Evolutionary conservation across 2,888 invertebrate species (phyloP).

Genomic region (Lamellibrachia satsuma): DNA sequence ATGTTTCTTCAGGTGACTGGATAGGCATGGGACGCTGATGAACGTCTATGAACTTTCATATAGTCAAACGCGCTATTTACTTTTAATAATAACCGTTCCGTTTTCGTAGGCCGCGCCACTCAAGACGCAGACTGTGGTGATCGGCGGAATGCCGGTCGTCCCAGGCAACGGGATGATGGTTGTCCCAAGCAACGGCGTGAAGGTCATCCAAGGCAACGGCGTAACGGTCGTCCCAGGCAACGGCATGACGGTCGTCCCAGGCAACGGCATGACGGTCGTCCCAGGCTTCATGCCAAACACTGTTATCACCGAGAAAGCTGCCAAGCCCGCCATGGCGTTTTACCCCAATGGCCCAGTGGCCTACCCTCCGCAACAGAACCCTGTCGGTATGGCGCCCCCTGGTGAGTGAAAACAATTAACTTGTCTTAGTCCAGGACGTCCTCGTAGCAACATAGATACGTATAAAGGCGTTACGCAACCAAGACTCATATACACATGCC

Average conservation of each 20-base stretch:
- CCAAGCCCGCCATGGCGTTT: background rate
- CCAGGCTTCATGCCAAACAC: too few species aligned
- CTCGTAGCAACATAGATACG: background rate
- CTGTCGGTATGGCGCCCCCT: background rate
- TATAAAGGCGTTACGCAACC: background rate
- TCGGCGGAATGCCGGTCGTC: background rate
- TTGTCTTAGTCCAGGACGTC: background rate
- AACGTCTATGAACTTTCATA: background rate
- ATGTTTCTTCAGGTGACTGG: background rate
- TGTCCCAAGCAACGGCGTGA: background rate
- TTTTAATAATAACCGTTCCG: background rate
- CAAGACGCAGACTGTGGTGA: background rate
- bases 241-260: too few species aligned
- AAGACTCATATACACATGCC: too few species aligned
- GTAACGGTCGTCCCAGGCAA: background rate
- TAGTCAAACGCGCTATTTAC: background rate
- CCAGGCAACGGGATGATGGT: background rate
- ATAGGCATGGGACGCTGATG: background rate
- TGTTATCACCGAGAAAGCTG: too few species aligned
- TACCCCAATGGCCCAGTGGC: background rate
- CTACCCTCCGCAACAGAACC: background rate
- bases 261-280: too few species aligned
- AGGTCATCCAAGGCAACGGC: background rate
- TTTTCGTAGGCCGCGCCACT: background rate
- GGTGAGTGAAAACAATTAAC: background rate